phyloP scores from a whole-genome alignment of 2,113 vertebrate species.

The Phylloscopus trochiloides region DNA sequence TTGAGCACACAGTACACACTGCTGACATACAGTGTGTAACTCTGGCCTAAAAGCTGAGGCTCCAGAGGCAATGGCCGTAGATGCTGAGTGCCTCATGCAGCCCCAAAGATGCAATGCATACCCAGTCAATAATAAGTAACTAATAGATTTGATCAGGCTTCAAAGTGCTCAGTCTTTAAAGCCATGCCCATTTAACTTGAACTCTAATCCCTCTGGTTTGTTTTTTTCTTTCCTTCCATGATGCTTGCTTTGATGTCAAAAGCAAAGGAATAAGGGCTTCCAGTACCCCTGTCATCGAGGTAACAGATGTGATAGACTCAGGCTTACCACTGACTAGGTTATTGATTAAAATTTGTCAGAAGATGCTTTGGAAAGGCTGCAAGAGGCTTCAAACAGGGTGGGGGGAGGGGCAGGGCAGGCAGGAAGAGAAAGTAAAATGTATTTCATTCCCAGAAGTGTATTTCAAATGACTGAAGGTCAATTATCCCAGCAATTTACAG shows the following conservation, averaged over 20 bases:
- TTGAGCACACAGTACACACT: neutral
- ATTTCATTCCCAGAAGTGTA: constrained; percentile 3
- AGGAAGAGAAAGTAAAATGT: neutral
- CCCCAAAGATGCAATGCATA: neutral
- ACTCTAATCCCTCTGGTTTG: neutral
- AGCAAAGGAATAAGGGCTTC: neutral
- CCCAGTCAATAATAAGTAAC: neutral
- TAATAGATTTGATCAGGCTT: neutral
- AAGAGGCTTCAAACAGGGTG: neutral
- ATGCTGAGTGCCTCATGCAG: neutral
- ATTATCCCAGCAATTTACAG: constrained; percentile 17
- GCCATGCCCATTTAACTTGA: neutral
- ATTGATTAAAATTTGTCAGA: constrained; percentile 38
- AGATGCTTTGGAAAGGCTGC: constrained; percentile 16
- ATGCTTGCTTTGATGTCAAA: neutral
- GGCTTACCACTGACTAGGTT: constrained; percentile 37
- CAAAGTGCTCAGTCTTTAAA: neutral
- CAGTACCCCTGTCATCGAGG: neutral
- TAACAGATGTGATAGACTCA: constrained; percentile 20
- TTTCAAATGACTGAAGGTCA: constrained; percentile 15
- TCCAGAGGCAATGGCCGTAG: neutral
- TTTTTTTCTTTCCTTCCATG: neutral
- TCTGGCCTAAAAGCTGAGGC: neutral
- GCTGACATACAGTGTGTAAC: neutral
- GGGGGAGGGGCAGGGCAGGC: fast-evolving